Conservation (phyloP, 2,888 invertebrate genomes). For the Sphinx pinastri region DNA sequence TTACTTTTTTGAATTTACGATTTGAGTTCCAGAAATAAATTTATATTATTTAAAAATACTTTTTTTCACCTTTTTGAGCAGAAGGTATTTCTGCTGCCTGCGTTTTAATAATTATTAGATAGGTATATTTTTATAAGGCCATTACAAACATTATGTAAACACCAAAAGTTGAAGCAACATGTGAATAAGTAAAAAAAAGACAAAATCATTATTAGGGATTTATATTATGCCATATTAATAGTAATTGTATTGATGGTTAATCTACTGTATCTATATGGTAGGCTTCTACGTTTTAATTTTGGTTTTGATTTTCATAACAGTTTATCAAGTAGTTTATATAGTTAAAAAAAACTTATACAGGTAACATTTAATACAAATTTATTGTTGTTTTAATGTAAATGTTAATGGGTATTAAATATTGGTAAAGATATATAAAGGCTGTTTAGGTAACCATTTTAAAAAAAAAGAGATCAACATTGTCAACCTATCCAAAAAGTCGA, state of each 20-base stretch:
- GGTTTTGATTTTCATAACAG: constrained; percentile 30
- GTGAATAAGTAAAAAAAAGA: neutral
- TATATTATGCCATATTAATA: constrained; percentile 30
- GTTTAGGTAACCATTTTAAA: neutral
- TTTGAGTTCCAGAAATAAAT: neutral
- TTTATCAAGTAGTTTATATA: too few species aligned
- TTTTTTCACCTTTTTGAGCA: neutral
- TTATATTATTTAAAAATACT: neutral
- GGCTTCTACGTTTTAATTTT: constrained; percentile 6
- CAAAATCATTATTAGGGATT: neutral
- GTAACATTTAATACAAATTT: neutral
- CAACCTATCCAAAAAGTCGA: neutral
- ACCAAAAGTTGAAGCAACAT: neutral
- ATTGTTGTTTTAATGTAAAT: neutral
- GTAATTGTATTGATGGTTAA: neutral
- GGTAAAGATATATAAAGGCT: neutral
- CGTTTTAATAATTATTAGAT: too few species aligned
- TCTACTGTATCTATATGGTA: constrained; percentile 13
- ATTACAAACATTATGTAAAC: too few species aligned
- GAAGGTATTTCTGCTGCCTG: too few species aligned
- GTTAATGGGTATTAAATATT: neutral
- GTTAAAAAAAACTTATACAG: neutral
- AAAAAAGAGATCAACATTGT: neutral
- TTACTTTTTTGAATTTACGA: neutral
- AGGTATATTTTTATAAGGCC: too few species aligned